Base-by-base conservation (phyloP, 1,140 invertebrate species). In the Diuraphis noxia region DNA sequence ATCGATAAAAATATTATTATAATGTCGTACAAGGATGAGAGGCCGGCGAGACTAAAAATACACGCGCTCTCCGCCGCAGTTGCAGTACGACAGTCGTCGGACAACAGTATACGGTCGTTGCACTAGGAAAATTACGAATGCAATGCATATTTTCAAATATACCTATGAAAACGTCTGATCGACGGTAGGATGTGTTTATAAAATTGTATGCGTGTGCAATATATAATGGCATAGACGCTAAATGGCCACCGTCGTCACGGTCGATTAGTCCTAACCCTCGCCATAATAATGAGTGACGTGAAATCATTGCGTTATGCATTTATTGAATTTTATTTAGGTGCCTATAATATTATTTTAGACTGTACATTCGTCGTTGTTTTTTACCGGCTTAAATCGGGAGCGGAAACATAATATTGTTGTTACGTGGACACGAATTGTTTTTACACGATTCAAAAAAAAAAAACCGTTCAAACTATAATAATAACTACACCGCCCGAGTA, bases 1-100 rank as follows among this genome's bases (percentile, higher is more conserved):
- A n/a, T 43, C 81, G 30, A 84, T 84, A 84, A 43, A 40, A 43
- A 84, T 84, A 72, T 72, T 72, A n/a, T 56, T 72, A n/a, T n/a
- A 84, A 84, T 17, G 40, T 84, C 30, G 81, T 41, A 43, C 81
- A 7, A 43, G 5, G 30, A 84, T 84, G 81, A n/a, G 30, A 41
- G 30, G 82, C 7, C 82, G n/a, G 13, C 30, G 30, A 19, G 13
- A 85, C 41, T 46, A 34, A 46, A 85, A 46, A 85, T 85, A 85
- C 41, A 10, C n/a, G 38, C 25, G 9, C 4, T 85, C 30, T 85
- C 7, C 17, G 19, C 46, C 17, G 13, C 38, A 19, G 23, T 81
- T 30, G 10, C 38, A 25, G 19, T 38, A 23, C 2, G 19, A 1
- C 43, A 36, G 6, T 79, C 3, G 77, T 23, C 34, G 21, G 34